A percentile compares a stretch with the other conserved stretches of the same genome.
Evolutionary conservation across 2,113 vertebrate genomes (phyloP).

Genomic region (Alaudala cheleensis): DNA sequence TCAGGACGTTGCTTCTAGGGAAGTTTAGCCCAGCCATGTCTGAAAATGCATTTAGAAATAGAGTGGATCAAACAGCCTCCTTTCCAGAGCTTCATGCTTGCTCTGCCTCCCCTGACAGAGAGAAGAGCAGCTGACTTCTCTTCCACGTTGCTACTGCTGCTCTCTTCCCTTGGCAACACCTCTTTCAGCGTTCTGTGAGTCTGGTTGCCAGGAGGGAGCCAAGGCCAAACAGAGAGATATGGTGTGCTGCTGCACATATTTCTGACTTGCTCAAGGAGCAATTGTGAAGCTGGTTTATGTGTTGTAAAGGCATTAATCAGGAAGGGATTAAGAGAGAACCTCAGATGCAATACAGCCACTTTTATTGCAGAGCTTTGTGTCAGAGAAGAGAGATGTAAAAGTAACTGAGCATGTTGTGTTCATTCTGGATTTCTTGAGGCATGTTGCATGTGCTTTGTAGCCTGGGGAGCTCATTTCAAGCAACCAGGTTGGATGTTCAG

Average conservation of each 20-base stretch:
- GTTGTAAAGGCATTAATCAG: not conserved
- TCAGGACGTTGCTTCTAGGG: not conserved
- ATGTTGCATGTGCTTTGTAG: not conserved
- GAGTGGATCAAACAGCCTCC: rapidly evolving
- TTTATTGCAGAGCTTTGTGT: not conserved
- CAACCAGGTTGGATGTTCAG: not conserved
- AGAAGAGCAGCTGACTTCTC: not conserved
- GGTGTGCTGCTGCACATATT: not conserved
- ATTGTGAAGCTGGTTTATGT: not conserved
- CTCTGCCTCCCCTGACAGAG: rapidly evolving
- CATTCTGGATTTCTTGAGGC: rapidly evolving
- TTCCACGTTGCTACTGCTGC: not conserved
- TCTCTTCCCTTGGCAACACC: not conserved
- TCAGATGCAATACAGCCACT: rapidly evolving
- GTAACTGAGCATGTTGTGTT: not conserved
- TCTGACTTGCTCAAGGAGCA: not conserved
- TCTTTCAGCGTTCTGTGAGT: not conserved
- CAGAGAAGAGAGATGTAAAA: not conserved
- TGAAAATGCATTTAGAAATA: not conserved
- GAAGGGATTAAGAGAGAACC: not conserved
- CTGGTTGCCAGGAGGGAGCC: not conserved
- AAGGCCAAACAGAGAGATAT: not conserved
- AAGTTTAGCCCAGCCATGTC: not conserved
- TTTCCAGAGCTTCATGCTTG: not conserved
- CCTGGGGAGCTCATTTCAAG: not conserved